phyloP scores from a whole-genome alignment of 2,888 invertebrate species.

The Folsomia manolachei region DNA sequence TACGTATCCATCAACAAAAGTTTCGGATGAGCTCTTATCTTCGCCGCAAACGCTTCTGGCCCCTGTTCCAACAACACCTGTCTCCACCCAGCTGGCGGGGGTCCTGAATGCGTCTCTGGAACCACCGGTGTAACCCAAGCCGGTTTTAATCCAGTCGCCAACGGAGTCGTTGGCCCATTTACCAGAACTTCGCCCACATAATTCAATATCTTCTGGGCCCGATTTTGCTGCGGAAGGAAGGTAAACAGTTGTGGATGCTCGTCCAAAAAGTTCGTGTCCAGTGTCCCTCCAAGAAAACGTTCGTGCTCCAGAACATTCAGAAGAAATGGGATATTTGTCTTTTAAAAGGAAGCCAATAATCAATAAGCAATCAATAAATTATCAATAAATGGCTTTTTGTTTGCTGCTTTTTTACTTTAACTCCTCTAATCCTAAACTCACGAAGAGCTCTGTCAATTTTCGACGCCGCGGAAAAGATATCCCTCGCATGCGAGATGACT shows the following conservation, averaged over 20 bases:
- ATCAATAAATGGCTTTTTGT: not conserved
- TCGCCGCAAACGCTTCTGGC: conserved; percentile 93
- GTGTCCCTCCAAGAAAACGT: conserved; percentile 88
- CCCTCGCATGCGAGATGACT: conserved; percentile 88
- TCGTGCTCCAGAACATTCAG: conserved; percentile 94
- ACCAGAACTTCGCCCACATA: conserved; percentile 91
- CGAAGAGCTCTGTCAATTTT: conserved; percentile 95
- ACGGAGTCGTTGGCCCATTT: conserved; percentile 92
- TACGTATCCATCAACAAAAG: conserved; percentile 97
- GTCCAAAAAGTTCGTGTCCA: conserved; percentile 98
- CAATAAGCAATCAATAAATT: too few relatives aligned
- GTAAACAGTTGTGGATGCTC: conserved; percentile 94
- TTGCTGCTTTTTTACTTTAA: conserved; percentile 64
- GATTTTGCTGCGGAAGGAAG: conserved; percentile 81
- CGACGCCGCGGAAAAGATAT: conserved; percentile 83
- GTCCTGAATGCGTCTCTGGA: conserved; percentile 64
- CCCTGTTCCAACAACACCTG: conserved; percentile 82
- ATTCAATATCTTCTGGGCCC: conserved; percentile 85
- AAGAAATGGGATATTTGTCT: conserved; percentile 97
- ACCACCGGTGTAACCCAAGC: conserved; percentile 79
- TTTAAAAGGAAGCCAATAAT: conserved; percentile 45
- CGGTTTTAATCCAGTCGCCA: conserved; percentile 84
- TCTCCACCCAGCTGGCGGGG: conserved; percentile 79
- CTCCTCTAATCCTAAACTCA: conserved; percentile 96
- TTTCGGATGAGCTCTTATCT: conserved; percentile 79